These are phyloP conservation scores for Philereme transversata DNA, from an alignment of 2,888 invertebrate species.

Conservation along the genomic window DNA sequence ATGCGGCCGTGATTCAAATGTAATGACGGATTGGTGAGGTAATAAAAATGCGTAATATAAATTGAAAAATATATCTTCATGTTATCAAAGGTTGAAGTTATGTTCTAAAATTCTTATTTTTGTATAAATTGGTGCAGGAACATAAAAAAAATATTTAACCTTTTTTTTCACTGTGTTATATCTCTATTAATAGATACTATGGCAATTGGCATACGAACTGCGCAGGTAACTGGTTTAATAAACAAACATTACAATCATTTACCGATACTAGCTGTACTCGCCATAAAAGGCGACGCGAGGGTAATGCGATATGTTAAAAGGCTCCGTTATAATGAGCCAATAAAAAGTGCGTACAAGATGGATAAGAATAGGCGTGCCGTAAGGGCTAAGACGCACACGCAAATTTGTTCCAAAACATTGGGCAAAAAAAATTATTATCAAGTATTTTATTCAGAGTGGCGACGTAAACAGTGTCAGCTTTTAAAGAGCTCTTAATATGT, in stretches of 20 bases:
- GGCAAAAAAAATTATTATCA: too few species aligned
- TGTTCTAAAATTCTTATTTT: too few species aligned
- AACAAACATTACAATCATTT: constrained; percentile 29
- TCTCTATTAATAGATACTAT: too few species aligned
- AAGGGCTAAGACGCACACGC: constrained; percentile 16
- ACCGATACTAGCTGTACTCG: constrained; percentile 26
- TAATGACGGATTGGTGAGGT: constrained; percentile 20
- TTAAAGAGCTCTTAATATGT: too few species aligned
- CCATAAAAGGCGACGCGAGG: constrained; percentile 31
- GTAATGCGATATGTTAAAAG: constrained; percentile 44
- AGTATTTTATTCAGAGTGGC: too few species aligned
- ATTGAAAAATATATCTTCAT: too few species aligned
- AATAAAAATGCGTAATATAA: neutral
- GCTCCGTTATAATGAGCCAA: constrained; percentile 44
- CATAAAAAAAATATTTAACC: too few species aligned
- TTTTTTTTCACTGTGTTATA: too few species aligned
- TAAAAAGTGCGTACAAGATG: constrained; percentile 37
- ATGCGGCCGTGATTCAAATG: constrained; percentile 32
- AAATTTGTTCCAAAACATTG: neutral
- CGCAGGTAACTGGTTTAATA: constrained; percentile 1
- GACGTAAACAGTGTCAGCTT: too few species aligned
- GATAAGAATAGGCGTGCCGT: constrained; percentile 38
- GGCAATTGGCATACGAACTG: neutral
- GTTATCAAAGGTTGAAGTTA: too few species aligned
- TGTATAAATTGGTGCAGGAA: too few species aligned